Conservation (phyloP, 1,140 invertebrate genomes). For the Heterodera schachtii region DNA sequence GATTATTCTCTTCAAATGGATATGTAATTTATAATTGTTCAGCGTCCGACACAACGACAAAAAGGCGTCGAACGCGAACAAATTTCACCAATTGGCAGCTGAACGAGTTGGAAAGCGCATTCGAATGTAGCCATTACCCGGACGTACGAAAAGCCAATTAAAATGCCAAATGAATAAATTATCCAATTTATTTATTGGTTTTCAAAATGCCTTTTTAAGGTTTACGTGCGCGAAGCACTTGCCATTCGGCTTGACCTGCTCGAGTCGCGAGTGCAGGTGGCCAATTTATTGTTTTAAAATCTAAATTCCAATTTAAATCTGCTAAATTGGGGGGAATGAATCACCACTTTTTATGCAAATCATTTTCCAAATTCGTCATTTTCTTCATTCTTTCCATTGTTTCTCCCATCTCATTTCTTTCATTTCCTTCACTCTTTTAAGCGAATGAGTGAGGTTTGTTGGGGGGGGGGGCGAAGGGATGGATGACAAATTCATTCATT, state of each 20-base stretch:
- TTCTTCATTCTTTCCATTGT: not conserved
- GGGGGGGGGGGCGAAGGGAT: too few relatives aligned
- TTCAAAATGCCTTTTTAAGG: conserved; percentile 60
- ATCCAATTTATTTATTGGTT: conserved; percentile 21
- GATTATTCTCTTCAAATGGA: not conserved
- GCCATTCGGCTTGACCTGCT: conserved; percentile 92
- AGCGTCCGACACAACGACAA: conserved; percentile 24
- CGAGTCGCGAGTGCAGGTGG: conserved; percentile 92
- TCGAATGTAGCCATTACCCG: conserved; percentile 93
- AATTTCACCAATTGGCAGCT: conserved; percentile 99
- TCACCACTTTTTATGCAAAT: conserved; percentile 2
- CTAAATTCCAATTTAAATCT: not conserved
- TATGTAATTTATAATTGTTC: not conserved
- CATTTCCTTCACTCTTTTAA: not conserved
- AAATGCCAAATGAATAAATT: too few relatives aligned
- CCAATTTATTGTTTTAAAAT: conserved; percentile 5
- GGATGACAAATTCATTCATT: not conserved
- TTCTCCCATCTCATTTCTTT: not conserved
- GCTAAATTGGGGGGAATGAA: not conserved
- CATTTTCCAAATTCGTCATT: not conserved
- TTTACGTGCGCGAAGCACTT: conserved; percentile 94
- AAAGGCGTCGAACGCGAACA: conserved; percentile 78
- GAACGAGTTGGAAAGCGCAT: conserved; percentile 94
- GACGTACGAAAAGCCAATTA: conserved; percentile 69
- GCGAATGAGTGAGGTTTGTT: not conserved